Evolutionary conservation across 2,888 invertebrate genomes (phyloP), one percentile per base, ranked within the genome.

Genomic region (Sesia apiformis): DNA sequence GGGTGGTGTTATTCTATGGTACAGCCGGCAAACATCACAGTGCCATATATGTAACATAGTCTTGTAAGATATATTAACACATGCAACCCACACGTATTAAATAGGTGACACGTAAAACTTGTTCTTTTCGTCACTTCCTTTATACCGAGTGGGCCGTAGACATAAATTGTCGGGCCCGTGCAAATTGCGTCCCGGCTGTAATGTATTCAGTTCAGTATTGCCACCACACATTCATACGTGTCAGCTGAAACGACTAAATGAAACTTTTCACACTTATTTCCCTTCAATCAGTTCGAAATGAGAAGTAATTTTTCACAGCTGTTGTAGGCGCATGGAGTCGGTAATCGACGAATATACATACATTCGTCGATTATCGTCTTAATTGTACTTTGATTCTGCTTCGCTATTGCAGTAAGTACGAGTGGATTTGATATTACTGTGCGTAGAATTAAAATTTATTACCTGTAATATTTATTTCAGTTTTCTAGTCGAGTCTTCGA

Each of bases 81-180:
- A 23, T 23, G 23, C 23, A 23, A 23, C 23, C 23, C 23, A 23
- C 23, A 23, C 7, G 62, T 71, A 70, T 72, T 72, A 66, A 72
- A 74, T 66, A 69, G 63, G 65, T 63, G 63, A 64, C 62, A 69
- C 63, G 65, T 64, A 60, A 64, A 65, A 69, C 65, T 70, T 74
- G 66, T 63, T 63, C 74, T 78, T 78, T 77, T 73, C 69, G 74
- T 68, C 74, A 72, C 66, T 74, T 76, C 69, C 74, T 74, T 76
- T 73, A 74, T 76, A 77, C 81, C 78, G 81, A 81, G 74, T 73
- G 72, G 78, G 76, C 71, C 75, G 73, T 74, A 74, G 70, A 77
- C 81, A 82, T 84, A 84, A 83, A 84, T 84, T 84, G 78, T 75
- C 72, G 77, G 81, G 78, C 72, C 65, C 75, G 77, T 76, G 81